These are phyloP conservation scores for Polymixis lichenea DNA, from an alignment of 2,888 invertebrate species.

Conservation along the genomic window DNA sequence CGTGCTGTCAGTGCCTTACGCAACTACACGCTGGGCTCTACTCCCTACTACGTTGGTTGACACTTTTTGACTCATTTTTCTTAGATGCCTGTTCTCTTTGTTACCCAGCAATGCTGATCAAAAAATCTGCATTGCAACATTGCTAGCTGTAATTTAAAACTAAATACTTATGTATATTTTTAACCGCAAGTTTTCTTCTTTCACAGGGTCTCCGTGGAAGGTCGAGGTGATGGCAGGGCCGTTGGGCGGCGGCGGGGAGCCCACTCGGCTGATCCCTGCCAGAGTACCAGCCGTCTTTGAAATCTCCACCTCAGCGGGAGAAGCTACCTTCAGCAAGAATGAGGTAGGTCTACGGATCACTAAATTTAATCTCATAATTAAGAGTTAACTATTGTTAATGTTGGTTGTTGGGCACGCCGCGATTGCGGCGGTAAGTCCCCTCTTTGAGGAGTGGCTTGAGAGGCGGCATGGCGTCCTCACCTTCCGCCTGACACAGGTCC, in stretches of 20 bases:
- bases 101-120: not conserved
- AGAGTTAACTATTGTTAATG: not conserved
- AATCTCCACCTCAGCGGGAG: slow-evolving; percentile 92
- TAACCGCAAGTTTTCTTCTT: slow-evolving; percentile 19
- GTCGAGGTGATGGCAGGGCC: slow-evolving; percentile 96
- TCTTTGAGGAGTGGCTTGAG: too few species aligned
- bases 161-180: not conserved
- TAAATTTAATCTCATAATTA: not conserved
- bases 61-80: not conserved
- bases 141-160: not conserved
- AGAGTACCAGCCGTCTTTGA: slow-evolving; percentile 97
- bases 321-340: slow-evolving; percentile 85
- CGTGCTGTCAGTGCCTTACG: too few species aligned
- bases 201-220: slow-evolving; percentile 97
- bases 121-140: not conserved
- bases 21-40: not conserved
- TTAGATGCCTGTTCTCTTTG: not conserved
- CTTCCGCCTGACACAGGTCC: too few species aligned
- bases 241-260: slow-evolving; percentile 94
- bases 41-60: not conserved
- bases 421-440: too few species aligned
- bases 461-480: too few species aligned
- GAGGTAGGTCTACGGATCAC: slow-evolving; percentile 75
- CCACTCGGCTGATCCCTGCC: slow-evolving; percentile 97
- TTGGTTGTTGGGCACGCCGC: too few species aligned